A percentile compares a stretch with the other conserved stretches of the same genome.
Conservation (phyloP, 2,113 vertebrate genomes). For the Sula dactylatra region DNA sequence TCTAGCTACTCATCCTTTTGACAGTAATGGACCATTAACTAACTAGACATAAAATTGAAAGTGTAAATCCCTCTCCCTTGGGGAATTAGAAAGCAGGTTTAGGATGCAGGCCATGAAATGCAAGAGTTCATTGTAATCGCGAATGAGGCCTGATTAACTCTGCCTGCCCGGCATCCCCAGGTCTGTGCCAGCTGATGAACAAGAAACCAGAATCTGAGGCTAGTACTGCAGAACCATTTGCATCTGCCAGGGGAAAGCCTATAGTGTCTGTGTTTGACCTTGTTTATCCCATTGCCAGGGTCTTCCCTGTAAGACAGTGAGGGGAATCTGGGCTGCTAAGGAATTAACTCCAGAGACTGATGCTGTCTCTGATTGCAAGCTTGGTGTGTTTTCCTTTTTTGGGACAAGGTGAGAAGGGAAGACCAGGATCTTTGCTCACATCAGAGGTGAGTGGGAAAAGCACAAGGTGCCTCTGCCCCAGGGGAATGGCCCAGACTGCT, state of each 20-base stretch:
- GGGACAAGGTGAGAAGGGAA: not conserved
- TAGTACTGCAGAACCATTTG: not conserved
- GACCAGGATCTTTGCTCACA: not conserved
- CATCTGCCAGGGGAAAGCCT: not conserved
- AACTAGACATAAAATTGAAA: constrained; percentile 62
- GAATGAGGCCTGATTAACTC: constrained; percentile 50
- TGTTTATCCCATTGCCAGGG: not conserved
- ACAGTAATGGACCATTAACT: constrained; percentile 72
- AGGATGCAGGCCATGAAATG: constrained; percentile 54
- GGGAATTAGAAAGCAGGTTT: constrained; percentile 57
- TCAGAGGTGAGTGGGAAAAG: not conserved
- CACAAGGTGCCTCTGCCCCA: not conserved
- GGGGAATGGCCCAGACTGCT: not conserved
- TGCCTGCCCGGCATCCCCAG: not conserved
- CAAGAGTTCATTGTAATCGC: constrained; percentile 11
- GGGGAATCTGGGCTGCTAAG: not conserved
- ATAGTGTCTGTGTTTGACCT: not conserved
- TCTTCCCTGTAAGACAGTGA: not conserved
- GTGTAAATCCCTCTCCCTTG: constrained; percentile 59
- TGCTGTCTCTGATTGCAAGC: not conserved
- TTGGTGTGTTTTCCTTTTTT: not conserved
- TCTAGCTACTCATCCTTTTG: constrained; percentile 57
- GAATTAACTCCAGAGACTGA: not conserved
- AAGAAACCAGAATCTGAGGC: not conserved
- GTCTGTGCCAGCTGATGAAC: not conserved